Evolutionary conservation across 2,888 invertebrate species (phyloP), one percentile per base, ranked within the genome.

Genomic region (Dione juno): DNA sequence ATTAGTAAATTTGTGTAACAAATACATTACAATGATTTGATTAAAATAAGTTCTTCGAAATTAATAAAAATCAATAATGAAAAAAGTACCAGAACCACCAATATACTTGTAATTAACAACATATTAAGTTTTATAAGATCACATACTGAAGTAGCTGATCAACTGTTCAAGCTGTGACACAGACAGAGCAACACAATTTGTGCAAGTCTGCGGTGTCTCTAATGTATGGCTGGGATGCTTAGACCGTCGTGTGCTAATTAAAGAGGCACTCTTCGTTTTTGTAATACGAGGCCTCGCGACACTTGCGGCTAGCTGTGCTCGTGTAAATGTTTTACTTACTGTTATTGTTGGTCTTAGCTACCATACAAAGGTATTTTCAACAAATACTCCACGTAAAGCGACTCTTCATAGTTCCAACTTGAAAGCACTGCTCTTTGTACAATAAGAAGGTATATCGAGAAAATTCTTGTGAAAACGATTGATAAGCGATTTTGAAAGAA

Each of bases 201-300:
- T 74, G 78, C 75, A 77, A 76, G 76, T 72, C 74, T 76, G 76
- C 69, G 75, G 77, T 77, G 70, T 76, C 75, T 77, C 74, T 73
- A 69, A 76, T 79, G 74, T 72, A 76, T 71, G 70, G 53, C 61
- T 67, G 41, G 67, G 72, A 65, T 67, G 73, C 67, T 74, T 72
- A 70, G 71, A 70, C 67, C 67, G 70, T 68, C 73, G 70, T 67
- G 77, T 69, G 82, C 84, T 86, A 88, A 89, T 88, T 88, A 86
- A 85, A 82, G 84, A 81, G 80, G 82, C 81, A 78, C 71, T 81
- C 75, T 83, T 83, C 80, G 82, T 87, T 87, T 87, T 88, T 87
- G 88, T 85, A 85, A 87, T 79, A 75, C 79, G 81, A 86, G 73
- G 76, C 85, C 75, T 75, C 77, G 76, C 78, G 81, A 79, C 81